Base-by-base conservation (phyloP, 23 tunicate species). In the Styela clava region DNA sequence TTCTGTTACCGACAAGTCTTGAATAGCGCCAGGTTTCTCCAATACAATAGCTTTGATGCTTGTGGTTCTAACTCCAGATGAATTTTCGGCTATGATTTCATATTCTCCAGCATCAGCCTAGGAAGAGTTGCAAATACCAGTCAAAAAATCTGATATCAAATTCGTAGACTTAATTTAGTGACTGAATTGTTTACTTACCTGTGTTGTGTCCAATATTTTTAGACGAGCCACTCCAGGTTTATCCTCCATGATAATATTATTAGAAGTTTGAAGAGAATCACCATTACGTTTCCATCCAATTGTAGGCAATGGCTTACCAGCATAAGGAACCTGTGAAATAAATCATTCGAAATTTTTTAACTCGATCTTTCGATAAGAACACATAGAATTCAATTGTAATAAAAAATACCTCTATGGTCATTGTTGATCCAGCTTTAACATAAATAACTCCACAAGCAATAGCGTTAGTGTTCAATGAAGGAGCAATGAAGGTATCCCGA, bases 241-340 rank as follows among this genome's bases (percentile, higher is more conserved):
- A 23, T 74, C 64, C 1, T 83, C 82, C 33, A 83, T 25, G 16
- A 73, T 67, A 19, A 84, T 30, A 27, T 91, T 83, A 3, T 90
- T 86, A 12, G 85, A 62, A 27, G 33, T n/a, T 25, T 62, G 32
- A 1, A 95, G 31, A 3, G 74, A 74, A 26, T 52, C 85, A 27
- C 51, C 72, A 51, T 86, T 78, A 69, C 83, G 83, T n/a, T 69
- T 52, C 99, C 99, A 95, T 2, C 52, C 64, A 0, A 86, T 52
- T 0, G 62, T 23, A 12, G 99, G 99, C 34, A 52, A 35, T 3
- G 99, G 99, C 71, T 90, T 90, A 16, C 99, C 99, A 74, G 82
- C n/a, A 68, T 68, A 89, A 3, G 99, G 99, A 3, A 95, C 68
- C 81, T 76, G 31, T 24, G 20, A 72, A 31, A 28, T 19, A 24